Percentiles rank a stretch among this genome's conserved stretches.
Conservation (phyloP, 1,140 invertebrate species). For the Pissodes strobi region DNA sequence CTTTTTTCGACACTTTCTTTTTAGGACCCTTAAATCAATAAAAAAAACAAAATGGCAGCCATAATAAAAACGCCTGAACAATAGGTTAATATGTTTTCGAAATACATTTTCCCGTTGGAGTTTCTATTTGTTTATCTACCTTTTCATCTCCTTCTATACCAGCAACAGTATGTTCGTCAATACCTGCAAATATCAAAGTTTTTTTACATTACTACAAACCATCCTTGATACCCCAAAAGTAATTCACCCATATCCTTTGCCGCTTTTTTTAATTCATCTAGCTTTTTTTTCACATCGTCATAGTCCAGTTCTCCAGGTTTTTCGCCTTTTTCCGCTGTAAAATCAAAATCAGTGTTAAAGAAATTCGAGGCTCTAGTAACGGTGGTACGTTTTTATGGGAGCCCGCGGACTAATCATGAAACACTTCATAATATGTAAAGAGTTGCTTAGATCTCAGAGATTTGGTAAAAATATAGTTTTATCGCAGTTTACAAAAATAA, state of each 20-base stretch:
- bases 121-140: background rate
- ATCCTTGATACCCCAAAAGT: too few relatives aligned
- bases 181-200: background rate
- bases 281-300: background rate
- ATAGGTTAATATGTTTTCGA: background rate
- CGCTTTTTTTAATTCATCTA: conserved; percentile 9
- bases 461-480: too few relatives aligned
- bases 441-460: too few relatives aligned
- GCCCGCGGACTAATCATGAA: background rate
- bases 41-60: background rate
- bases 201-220: too few relatives aligned
- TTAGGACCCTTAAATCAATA: conserved; percentile 36
- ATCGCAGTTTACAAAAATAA: too few relatives aligned
- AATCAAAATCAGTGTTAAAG: too few relatives aligned
- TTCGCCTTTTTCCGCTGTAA: background rate
- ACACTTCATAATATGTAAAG: background rate
- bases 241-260: conserved; percentile 8
- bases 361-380: too few relatives aligned
- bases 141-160: too few relatives aligned
- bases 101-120: background rate
- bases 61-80: too few relatives aligned
- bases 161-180: background rate
- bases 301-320: background rate
- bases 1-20: conserved; percentile 58
- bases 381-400: too few relatives aligned